Evolutionary conservation across 1,140 invertebrate species (phyloP).

Genomic region (Globodera rostochiensis): DNA sequence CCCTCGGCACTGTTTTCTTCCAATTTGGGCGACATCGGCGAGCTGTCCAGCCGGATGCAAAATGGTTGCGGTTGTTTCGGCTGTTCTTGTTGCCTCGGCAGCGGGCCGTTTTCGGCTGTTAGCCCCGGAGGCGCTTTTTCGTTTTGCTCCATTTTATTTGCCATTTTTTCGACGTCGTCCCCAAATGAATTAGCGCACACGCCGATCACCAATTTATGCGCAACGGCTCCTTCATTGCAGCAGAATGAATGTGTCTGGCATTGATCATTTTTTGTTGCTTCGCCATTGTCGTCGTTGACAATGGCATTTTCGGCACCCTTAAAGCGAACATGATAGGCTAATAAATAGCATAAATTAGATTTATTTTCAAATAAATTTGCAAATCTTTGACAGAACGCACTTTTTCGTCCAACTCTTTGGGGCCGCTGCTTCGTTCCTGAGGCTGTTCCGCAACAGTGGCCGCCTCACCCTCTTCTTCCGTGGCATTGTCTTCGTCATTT

Average conservation of each 20-base stretch:
- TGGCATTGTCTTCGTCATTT: neutral
- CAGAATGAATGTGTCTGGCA: neutral
- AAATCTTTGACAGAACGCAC: neutral
- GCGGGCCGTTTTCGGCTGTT: neutral
- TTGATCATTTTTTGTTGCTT: neutral
- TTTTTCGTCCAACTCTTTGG: neutral
- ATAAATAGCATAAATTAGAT: neutral
- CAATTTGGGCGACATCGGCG: constrained; percentile 3
- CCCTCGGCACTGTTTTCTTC: neutral
- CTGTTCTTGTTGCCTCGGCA: neutral
- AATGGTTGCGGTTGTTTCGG: neutral
- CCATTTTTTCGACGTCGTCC: neutral
- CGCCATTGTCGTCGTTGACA: neutral
- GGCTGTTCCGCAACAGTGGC: neutral
- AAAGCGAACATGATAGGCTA: neutral
- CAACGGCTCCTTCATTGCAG: neutral
- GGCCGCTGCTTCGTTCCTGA: neutral
- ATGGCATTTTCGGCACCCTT: constrained; percentile 3
- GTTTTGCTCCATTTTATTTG: neutral
- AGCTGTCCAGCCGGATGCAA: constrained; percentile 1
- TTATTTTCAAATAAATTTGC: neutral
- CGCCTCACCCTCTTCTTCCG: neutral
- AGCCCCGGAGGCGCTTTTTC: neutral
- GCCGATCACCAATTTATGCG: constrained; percentile 13
- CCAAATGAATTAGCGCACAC: neutral